Percentiles rank a stretch among this genome's conserved stretches.
Evolutionary conservation across 2,888 invertebrate species (phyloP).

Genomic region (Sminthurides aquaticus): DNA sequence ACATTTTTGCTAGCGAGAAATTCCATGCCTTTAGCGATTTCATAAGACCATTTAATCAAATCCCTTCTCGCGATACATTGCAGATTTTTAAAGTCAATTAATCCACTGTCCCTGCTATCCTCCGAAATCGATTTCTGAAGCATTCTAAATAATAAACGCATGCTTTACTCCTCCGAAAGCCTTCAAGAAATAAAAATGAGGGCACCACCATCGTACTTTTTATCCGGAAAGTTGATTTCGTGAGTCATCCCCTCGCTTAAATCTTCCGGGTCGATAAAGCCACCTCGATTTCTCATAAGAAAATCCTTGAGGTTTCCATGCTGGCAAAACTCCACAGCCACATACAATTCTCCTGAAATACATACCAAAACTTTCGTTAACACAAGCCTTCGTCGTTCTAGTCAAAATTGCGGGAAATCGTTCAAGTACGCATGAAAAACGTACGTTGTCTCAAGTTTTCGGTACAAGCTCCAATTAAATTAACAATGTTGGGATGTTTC

Average conservation of each 20-base stretch:
- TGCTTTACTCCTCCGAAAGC: too few relatives aligned
- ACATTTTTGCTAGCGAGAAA: constrained; percentile 2
- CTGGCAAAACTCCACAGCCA: background rate
- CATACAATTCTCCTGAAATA: background rate
- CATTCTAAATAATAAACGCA: background rate
- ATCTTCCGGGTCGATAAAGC: too few relatives aligned
- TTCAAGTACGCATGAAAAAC: background rate
- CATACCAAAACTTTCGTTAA: too few relatives aligned
- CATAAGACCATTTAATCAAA: constrained; percentile 1
- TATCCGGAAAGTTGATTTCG: too few relatives aligned
- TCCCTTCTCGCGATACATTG: background rate
- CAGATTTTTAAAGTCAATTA: background rate
- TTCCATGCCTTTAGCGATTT: constrained; percentile 7
- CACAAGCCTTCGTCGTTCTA: background rate
- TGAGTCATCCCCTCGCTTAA: too few relatives aligned
- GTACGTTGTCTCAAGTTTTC: background rate
- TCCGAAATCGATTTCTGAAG: background rate
- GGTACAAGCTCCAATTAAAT: constrained; percentile 1
- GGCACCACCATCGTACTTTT: too few relatives aligned
- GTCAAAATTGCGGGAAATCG: background rate
- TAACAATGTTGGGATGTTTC: constrained; percentile 1
- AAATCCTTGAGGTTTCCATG: constrained; percentile 3
- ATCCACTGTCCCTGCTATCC: background rate
- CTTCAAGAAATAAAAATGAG: too few relatives aligned
- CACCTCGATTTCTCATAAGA: background rate